Base-by-base conservation (phyloP, 2,888 invertebrate genomes). In the Drosophila yooni region DNA sequence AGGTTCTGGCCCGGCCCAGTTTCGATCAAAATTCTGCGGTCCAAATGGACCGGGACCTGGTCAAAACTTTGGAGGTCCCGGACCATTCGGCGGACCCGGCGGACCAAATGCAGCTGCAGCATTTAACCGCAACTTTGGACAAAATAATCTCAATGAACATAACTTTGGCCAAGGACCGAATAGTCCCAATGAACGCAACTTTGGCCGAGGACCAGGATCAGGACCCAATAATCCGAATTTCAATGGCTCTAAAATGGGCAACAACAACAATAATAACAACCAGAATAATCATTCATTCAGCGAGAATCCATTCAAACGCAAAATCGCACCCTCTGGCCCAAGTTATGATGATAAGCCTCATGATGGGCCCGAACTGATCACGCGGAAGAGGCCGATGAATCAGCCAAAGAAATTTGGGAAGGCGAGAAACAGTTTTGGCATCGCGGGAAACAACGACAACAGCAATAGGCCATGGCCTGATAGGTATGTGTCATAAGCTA, bases 241-340 rank as follows among this genome's bases (percentile, higher is more conserved):
- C 59, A 67, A 69, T 59, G 72, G 57, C 34, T 62, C 72, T 11
- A 75, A 73, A 21, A 57, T 34, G 25, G 33, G 48, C 18, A 67
- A 61, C 31, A 56, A 25, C 40, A 73, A 65, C 33, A 56, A 59
- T 33, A 69, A 65, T 31, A 69, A 65, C 21, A 74, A 64, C 38
- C 53, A 53, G n/a, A 70, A 66, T 27, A 69, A 60, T 11, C 64
- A 54, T 31, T 40, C 69, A 11, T 79, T 74, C 21, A 65, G 54
- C 64, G 76, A 82, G 50, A 92, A 91, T 82, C 92, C 92, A 18
- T 92, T 91, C 64, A 81, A 88, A 29, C 88, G 92, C 3, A 82
- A 74, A 18, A 71, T 64, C 27, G 88, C 79, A 36, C 58, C 76
- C 1, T 66, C 67, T 15, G 48, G 38, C 0, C 70, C 79, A 43